A percentile compares a stretch with the other conserved stretches of the same genome.
phyloP scores from a whole-genome alignment of 2,113 vertebrate genomes.

The Mesitornis unicolor region DNA sequence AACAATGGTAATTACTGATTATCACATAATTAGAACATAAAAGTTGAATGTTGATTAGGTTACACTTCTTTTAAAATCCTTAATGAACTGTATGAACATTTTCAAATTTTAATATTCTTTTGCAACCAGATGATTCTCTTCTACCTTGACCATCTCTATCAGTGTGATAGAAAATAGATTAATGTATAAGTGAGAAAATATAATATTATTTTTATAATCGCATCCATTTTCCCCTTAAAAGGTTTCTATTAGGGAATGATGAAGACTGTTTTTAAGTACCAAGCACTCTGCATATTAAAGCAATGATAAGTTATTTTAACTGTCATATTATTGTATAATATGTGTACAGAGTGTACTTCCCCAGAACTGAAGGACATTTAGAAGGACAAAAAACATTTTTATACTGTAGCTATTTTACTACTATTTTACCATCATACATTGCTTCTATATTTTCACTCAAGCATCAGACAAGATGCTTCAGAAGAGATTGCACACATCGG shows the following conservation, averaged over 20 bases:
- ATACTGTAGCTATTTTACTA: not conserved
- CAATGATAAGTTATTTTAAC: not conserved
- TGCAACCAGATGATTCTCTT: not conserved
- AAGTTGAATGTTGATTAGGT: not conserved
- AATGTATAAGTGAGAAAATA: not conserved
- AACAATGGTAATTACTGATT: conserved; percentile 24
- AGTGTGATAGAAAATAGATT: not conserved
- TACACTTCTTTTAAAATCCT: not conserved
- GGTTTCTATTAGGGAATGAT: not conserved
- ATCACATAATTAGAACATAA: not conserved
- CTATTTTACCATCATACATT: not conserved
- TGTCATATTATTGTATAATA: not conserved
- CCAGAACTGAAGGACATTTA: not conserved
- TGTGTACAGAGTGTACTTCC: not conserved
- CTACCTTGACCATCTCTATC: not conserved
- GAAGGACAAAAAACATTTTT: not conserved
- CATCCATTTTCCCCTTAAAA: not conserved
- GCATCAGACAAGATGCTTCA: not conserved
- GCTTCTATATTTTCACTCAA: not conserved
- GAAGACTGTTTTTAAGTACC: not conserved
- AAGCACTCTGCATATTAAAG: not conserved
- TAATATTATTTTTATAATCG: not conserved
- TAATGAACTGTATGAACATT: not conserved
- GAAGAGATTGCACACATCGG: not conserved
- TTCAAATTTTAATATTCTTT: not conserved